phyloP scores from a whole-genome alignment of 2,113 vertebrate species.

The Xyliphius kryptos region DNA sequence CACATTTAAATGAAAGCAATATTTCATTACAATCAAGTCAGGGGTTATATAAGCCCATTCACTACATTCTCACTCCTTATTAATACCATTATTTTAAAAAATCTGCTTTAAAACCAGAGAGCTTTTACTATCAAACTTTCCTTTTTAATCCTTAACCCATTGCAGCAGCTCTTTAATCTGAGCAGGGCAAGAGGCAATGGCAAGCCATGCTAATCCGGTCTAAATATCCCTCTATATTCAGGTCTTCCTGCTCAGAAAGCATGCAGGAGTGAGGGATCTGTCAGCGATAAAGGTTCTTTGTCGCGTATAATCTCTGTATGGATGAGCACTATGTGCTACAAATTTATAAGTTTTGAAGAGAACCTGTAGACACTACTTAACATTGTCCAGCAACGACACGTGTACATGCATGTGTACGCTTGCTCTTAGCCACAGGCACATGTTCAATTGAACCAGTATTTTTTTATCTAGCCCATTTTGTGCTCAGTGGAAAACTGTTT shows the following conservation, averaged over 20 bases:
- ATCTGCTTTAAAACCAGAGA: conserved; percentile 34
- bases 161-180: conserved; percentile 51
- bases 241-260: conserved; percentile 14
- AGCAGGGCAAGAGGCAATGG: conserved; percentile 44
- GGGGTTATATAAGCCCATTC: conserved; percentile 37
- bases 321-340: neutral
- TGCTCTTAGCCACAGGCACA: neutral
- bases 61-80: conserved; percentile 32
- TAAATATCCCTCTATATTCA: conserved; percentile 44
- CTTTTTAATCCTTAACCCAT: conserved; percentile 51
- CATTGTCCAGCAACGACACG: neutral
- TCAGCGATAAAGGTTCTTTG: conserved; percentile 33
- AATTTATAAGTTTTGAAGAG: neutral
- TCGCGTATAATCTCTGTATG: conserved; percentile 26
- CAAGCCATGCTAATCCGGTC: conserved; percentile 56
- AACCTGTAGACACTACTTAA: neutral
- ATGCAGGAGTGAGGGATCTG: conserved; percentile 17
- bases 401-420: neutral
- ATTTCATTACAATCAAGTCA: conserved; percentile 25
- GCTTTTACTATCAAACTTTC: conserved; percentile 38
- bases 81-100: conserved; percentile 27
- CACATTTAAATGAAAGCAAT: conserved; percentile 4
- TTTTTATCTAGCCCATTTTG: neutral
- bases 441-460: neutral
- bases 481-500: conserved; percentile 4